A percentile compares a stretch with the other conserved stretches of the same genome.
Conservation (phyloP, 2,113 vertebrate genomes). For the Cynocephalus volans region DNA sequence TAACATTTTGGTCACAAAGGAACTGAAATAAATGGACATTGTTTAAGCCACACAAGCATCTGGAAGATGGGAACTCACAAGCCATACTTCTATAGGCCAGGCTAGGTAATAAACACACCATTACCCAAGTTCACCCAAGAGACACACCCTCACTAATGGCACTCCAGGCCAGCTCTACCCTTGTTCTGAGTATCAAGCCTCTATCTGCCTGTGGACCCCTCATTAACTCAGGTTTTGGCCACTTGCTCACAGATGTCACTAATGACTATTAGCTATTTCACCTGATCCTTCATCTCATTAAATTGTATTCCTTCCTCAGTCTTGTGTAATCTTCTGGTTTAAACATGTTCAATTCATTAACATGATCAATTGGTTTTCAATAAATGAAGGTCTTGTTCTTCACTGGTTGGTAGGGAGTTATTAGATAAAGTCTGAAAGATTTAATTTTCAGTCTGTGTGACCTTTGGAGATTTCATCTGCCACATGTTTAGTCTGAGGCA, state of each 20-base stretch:
- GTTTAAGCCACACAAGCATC: neutral
- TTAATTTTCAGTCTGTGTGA: neutral
- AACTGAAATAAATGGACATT: neutral
- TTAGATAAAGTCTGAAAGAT: neutral
- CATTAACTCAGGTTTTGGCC: neutral
- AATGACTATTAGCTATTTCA: neutral
- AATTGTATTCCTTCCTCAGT: neutral
- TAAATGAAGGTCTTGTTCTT: neutral
- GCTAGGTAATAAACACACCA: neutral
- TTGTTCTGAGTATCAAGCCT: neutral
- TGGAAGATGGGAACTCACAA: neutral
- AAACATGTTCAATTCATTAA: neutral
- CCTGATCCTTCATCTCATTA: neutral
- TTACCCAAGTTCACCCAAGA: neutral
- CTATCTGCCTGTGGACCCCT: neutral
- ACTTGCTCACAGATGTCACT: neutral
- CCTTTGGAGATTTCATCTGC: neutral
- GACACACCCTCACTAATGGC: neutral
- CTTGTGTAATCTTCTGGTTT: neutral
- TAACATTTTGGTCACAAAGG: neutral
- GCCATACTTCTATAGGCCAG: neutral
- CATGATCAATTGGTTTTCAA: neutral
- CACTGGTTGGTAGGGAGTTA: neutral
- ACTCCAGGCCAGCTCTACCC: neutral
- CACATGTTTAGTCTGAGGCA: neutral